A percentile compares a stretch with the other conserved stretches of the same genome.
Conservation (phyloP, 2,797 vertebrate genomes). For the Tiaroga cobitis region DNA sequence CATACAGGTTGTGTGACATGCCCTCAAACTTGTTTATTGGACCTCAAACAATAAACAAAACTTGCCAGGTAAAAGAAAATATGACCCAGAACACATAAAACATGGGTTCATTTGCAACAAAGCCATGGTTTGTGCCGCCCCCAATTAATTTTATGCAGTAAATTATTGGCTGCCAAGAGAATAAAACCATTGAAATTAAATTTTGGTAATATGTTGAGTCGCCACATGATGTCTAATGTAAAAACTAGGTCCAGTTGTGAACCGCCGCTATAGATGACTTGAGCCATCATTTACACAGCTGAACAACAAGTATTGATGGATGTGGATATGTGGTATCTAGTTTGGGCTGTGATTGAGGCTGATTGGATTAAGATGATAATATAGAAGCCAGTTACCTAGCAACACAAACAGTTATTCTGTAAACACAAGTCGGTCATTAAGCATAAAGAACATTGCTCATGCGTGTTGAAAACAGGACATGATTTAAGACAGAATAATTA, state of each 20-base stretch:
- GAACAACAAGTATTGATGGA: conserved; percentile 46
- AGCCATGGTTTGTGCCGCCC: neutral
- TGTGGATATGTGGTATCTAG: conserved; percentile 54
- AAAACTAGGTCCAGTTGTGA: neutral
- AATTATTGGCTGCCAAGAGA: neutral
- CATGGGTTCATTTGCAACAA: neutral
- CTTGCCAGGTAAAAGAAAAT: neutral
- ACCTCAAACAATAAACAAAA: neutral
- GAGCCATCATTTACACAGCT: conserved; percentile 38
- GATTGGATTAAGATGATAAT: conserved; percentile 73
- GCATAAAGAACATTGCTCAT: conserved; percentile 52
- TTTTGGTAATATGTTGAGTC: neutral
- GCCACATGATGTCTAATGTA: neutral
- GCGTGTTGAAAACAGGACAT: conserved; percentile 57
- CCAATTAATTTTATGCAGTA: neutral
- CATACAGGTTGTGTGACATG: neutral
- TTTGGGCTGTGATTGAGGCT: conserved; percentile 59
- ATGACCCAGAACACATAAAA: neutral
- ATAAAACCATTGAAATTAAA: neutral
- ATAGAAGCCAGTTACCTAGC: conserved; percentile 70
- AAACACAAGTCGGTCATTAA: conserved; percentile 75
- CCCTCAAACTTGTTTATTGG: too few relatives aligned
- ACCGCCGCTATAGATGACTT: conserved; percentile 8
- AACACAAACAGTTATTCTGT: conserved; percentile 76
- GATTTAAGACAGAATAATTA: conserved; percentile 50